A percentile compares a stretch with the other conserved stretches of the same genome.
Conservation (phyloP, 2,888 invertebrate genomes). For the Zaprionus bogoriensis region DNA sequence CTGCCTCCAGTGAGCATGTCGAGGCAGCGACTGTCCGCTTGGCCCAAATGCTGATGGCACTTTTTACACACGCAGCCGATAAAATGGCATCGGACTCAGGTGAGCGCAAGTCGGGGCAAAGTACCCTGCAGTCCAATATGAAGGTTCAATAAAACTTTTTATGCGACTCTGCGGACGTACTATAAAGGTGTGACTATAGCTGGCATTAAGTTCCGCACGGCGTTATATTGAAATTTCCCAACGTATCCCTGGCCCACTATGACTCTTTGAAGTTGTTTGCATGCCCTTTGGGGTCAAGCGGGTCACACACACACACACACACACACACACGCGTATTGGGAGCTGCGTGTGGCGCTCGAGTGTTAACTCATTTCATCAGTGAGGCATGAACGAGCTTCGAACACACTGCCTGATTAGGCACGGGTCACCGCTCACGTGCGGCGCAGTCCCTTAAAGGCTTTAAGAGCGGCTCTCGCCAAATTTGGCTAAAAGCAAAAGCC, state of each 20-base stretch:
- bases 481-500: conserved; percentile 70
- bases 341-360: conserved; percentile 57
- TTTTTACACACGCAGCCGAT: conserved; percentile 51
- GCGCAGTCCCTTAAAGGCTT: conserved; percentile 54
- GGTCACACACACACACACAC: neutral
- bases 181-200: neutral
- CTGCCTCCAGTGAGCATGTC: conserved; percentile 44
- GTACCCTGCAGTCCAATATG: conserved; percentile 6
- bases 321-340: neutral
- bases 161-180: neutral
- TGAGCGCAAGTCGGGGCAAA: conserved; percentile 20
- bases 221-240: no score
- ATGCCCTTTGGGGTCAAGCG: conserved; percentile 9
- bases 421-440: conserved; percentile 20
- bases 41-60: conserved; percentile 65
- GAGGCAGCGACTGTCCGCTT: conserved; percentile 33
- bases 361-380: conserved; percentile 72
- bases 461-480: conserved; percentile 45
- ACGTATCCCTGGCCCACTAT: neutral
- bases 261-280: conserved; percentile 32
- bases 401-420: conserved; percentile 62
- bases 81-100: conserved; percentile 41
- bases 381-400: conserved; percentile 71
- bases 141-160: conserved; percentile 23
- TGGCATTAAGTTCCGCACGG: neutral